Percentiles rank a stretch among this genome's conserved stretches.
phyloP scores from a whole-genome alignment of 2,797 vertebrate genomes.

The Falco naumanni region DNA sequence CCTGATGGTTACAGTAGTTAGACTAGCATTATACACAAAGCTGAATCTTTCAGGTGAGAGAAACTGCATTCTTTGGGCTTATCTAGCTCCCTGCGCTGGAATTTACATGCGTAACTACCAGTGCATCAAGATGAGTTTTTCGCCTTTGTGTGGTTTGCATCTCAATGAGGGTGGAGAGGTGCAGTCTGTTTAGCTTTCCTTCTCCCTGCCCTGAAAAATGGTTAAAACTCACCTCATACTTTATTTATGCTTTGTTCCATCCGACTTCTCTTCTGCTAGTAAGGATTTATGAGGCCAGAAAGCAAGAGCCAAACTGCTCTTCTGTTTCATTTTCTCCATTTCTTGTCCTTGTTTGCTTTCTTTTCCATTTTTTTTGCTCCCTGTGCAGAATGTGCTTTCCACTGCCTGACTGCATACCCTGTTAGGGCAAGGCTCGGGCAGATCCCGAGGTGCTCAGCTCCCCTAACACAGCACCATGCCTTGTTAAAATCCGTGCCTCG shows the following conservation, averaged over 20 bases:
- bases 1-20: conserved; percentile 58
- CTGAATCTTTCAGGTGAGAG: conserved; percentile 57
- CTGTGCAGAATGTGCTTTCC: not conserved
- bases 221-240: conserved; percentile 51
- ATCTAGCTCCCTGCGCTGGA: conserved; percentile 49
- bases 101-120: conserved; percentile 61
- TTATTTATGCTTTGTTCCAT: conserved; percentile 59
- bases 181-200: conserved; percentile 43
- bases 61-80: conserved; percentile 59
- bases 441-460: not conserved
- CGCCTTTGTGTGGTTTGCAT: conserved; percentile 58
- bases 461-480: not conserved
- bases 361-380: not conserved
- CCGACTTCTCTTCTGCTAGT: conserved; percentile 3
- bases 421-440: not conserved
- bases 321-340: not conserved
- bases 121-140: conserved; percentile 66
- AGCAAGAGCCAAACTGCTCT: conserved; percentile 11
- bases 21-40: conserved; percentile 53
- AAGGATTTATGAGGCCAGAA: conserved; percentile 34
- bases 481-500: not conserved
- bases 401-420: accelerated
- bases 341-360: not conserved
- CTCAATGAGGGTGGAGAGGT: conserved; percentile 50
- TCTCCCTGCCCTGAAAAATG: conserved; percentile 42